Base-by-base conservation (phyloP, 2,113 vertebrate species). In the Brachypodius melanocephalos region DNA sequence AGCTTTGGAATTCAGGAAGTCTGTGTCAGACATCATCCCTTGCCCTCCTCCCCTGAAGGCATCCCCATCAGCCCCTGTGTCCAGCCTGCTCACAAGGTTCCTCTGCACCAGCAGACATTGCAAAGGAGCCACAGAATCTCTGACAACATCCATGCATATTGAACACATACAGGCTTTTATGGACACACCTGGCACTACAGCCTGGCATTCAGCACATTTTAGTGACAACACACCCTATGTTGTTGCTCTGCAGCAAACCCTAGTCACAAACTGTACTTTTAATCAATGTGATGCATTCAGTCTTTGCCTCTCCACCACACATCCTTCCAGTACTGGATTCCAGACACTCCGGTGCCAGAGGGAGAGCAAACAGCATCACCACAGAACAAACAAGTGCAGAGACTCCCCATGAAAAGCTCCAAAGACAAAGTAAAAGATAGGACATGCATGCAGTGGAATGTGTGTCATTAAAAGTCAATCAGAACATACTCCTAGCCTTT, bases 281-380 rank as follows among this genome's bases (percentile, higher is more conserved):
- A 69, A 84, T 97, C 94, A 95, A 95, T 96, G 90, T 90, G 92
- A 96, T 21, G 61, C 72, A 89, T 96, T 97, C 89, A 96, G 15
- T 91, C 68, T 72, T 24, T 54, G 55, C 69, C 87, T 82, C 80
- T 55, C 63, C 80, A 90, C 57, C 48, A 93, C 59, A 90, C 65
- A 90, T 93, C 88, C 88, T 73, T 67, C 85, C 91, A 96, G 63
- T 15, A 86, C 93, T 34, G 55, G 79, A 94, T 92, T 96, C 91
- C 93, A 88, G 54, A 83, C 58, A 6, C 45, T 12, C 46, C 8
- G 54, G 78, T 94, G 93, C 95, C 95, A 97, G 88, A 76, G 91
- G 86, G 79, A 96, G 88, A 91, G 85, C 91, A 96, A 96, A 97
- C 71, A 97, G 93, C 48, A 92, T 45, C 79, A 63, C 80, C 91